phyloP scores from a whole-genome alignment of 2,113 vertebrate genomes.

The Eulemur macaco region DNA sequence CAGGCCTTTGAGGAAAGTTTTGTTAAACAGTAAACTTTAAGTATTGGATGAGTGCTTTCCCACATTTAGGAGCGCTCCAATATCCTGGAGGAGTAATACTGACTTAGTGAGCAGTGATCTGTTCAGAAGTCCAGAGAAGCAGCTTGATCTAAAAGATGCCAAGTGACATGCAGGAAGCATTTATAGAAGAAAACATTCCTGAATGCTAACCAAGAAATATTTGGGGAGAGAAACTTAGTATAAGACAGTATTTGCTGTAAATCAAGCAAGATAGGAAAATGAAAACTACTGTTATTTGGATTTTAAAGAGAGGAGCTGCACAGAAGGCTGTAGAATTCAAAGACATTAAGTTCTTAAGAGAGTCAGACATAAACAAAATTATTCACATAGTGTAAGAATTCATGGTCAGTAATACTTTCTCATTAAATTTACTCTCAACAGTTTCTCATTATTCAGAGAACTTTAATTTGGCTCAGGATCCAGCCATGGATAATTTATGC shows the following conservation, averaged over 20 bases:
- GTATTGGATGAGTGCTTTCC: neutral
- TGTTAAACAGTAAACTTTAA: neutral
- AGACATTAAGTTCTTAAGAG: neutral
- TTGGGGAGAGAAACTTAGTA: neutral
- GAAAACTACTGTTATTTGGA: neutral
- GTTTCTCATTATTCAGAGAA: constrained; percentile 21
- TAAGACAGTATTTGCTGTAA: neutral
- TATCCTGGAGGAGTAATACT: neutral
- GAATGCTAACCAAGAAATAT: neutral
- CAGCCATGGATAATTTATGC: neutral
- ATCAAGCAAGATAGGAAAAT: neutral
- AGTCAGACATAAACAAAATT: neutral
- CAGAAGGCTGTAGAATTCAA: neutral
- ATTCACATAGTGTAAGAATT: neutral
- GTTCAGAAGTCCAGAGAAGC: neutral
- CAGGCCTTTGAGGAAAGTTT: neutral
- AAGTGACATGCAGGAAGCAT: neutral
- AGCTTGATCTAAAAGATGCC: neutral
- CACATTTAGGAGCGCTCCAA: neutral
- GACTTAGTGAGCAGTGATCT: neutral
- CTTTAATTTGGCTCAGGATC: neutral
- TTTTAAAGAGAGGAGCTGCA: neutral
- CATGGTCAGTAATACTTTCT: neutral
- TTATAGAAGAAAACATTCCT: neutral
- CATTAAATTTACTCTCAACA: constrained; percentile 16